phyloP scores from a whole-genome alignment of 2,113 vertebrate species.

The Sclerurus mexicanus region DNA sequence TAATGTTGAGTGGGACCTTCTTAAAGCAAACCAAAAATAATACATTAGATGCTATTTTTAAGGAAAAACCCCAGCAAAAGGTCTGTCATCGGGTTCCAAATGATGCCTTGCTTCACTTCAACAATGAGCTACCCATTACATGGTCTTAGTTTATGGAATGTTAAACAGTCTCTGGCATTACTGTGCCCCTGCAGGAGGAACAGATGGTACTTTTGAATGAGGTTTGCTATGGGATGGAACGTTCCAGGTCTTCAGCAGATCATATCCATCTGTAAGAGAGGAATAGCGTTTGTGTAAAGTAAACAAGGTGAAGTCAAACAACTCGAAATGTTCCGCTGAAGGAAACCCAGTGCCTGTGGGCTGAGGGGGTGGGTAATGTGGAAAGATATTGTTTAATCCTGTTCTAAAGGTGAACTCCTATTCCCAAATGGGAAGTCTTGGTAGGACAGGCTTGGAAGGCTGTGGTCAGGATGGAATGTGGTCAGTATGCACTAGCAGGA shows the following conservation, averaged over 20 bases:
- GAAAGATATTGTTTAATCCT: background rate
- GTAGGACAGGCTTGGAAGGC: background rate
- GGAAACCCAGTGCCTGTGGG: background rate
- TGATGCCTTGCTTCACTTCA: background rate
- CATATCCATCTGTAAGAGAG: slow-evolving; percentile 42
- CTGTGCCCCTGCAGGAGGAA: slow-evolving; percentile 58
- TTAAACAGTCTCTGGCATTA: slow-evolving; percentile 49
- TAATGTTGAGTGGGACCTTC: background rate
- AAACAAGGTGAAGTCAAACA: slow-evolving; percentile 8
- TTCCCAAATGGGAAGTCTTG: background rate
- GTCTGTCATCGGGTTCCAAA: background rate
- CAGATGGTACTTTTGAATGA: slow-evolving; percentile 63
- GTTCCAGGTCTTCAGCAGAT: slow-evolving; percentile 54
- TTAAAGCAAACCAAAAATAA: background rate
- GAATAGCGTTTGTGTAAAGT: slow-evolving; percentile 16
- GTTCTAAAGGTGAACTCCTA: background rate
- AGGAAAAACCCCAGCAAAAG: slow-evolving; percentile 3
- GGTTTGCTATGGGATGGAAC: slow-evolving; percentile 50
- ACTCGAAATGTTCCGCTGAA: background rate
- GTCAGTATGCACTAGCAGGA: background rate
- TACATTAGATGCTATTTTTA: background rate
- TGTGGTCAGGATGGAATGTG: background rate
- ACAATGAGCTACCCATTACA: slow-evolving; percentile 19
- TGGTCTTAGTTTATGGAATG: slow-evolving; percentile 59
- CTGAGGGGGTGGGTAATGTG: background rate